These are phyloP conservation scores for Zelleria hepariella DNA, from an alignment of 2,888 invertebrate species.

Conservation along the genomic window DNA sequence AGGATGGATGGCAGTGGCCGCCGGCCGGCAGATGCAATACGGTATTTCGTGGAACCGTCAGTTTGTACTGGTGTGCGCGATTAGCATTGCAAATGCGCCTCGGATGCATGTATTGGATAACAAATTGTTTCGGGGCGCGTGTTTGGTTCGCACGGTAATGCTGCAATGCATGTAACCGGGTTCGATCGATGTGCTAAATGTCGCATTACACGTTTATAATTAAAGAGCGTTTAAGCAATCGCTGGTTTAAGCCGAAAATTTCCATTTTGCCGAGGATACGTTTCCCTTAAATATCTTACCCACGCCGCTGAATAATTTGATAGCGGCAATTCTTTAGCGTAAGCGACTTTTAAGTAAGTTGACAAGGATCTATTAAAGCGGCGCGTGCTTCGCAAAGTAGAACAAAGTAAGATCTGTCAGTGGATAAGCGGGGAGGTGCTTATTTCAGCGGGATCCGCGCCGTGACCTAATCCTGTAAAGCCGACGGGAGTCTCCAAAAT, in stretches of 20 bases:
- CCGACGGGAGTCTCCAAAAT: conserved; percentile 8
- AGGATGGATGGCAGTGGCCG: neutral
- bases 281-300: neutral
- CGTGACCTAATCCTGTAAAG: conserved; percentile 33
- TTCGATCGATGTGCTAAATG: no score
- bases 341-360: neutral
- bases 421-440: conserved; percentile 36
- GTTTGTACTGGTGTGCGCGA: neutral
- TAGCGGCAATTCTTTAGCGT: neutral
- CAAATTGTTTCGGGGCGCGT: neutral
- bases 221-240: neutral
- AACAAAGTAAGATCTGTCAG: conserved; percentile 31
- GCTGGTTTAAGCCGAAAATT: neutral
- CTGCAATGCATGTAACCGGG: neutral
- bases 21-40: neutral
- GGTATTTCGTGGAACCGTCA: neutral
- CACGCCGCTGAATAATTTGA: neutral
- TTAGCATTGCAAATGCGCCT: conserved; percentile 5
- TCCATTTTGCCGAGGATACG: neutral
- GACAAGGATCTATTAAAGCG: conserved; percentile 7
- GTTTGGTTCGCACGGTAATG: neutral
- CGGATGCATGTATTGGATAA: conserved; percentile 4
- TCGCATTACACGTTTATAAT: no score
- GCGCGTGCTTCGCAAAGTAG: conserved; percentile 26
- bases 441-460: conserved; percentile 28